These are phyloP conservation scores for Drosophila lacertosa DNA, from an alignment of 1,140 invertebrate species.

Conservation along the genomic window DNA sequence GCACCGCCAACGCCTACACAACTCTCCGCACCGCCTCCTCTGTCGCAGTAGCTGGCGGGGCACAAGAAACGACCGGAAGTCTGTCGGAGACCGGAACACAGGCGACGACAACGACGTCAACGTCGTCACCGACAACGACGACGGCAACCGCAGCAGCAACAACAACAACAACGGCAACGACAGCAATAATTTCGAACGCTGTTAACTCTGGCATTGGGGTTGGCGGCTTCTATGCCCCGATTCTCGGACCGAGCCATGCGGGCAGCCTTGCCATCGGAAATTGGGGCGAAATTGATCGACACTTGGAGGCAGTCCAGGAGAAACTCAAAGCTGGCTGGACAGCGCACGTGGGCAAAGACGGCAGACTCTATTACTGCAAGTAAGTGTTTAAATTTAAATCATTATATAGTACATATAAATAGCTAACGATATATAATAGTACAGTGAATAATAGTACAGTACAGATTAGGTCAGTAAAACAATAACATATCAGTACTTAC, in stretches of 20 bases:
- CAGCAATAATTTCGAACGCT: constrained; percentile 25
- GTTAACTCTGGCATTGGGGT: constrained; percentile 24
- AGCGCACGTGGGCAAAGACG: constrained; percentile 89
- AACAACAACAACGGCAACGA: constrained; percentile 18
- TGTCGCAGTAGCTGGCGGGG: constrained; percentile 15
- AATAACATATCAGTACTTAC: no score
- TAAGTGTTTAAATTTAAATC: constrained; percentile 85
- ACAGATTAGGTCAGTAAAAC: no score
- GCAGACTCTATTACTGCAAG: constrained; percentile 92
- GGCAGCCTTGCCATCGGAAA: constrained; percentile 61
- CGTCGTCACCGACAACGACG: constrained; percentile 17
- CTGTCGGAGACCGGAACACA: constrained; percentile 65
- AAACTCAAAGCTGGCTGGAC: constrained; percentile 88
- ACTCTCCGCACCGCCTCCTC: constrained; percentile 30
- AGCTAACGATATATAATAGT: not conserved
- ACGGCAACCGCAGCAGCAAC: constrained; percentile 16
- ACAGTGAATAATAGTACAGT: no score
- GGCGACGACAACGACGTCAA: constrained; percentile 13
- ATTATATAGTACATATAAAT: not conserved
- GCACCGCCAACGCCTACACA: constrained; percentile 40
- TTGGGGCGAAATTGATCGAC: constrained; percentile 81
- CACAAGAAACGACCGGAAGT: constrained; percentile 59
- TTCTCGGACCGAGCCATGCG: constrained; percentile 57
- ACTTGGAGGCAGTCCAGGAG: constrained; percentile 85
- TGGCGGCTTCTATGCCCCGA: constrained; percentile 55